Conservation (phyloP, 2,888 invertebrate genomes). For the Volucella zonaria region DNA sequence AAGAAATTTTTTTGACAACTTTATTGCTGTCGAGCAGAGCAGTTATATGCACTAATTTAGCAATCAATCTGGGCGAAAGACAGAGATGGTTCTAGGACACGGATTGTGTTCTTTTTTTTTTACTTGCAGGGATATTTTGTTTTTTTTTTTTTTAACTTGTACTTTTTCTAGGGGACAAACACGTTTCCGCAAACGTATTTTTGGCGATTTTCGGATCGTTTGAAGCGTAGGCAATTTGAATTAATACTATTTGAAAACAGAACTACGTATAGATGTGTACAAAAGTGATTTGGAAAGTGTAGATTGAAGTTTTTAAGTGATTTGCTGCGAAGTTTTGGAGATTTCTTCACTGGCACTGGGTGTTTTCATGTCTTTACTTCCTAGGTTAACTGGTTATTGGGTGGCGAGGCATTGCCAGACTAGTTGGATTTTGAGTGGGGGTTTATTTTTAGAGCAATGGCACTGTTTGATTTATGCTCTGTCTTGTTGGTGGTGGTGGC, state of each 20-base stretch:
- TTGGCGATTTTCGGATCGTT: constrained; percentile 17
- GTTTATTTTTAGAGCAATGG: background rate
- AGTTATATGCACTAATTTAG: constrained; percentile 52
- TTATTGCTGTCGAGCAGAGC: constrained; percentile 47
- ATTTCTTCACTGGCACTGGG: constrained; percentile 54
- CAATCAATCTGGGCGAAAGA: constrained; percentile 38
- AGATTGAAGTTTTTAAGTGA: constrained; percentile 56
- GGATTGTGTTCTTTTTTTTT: constrained; percentile 38
- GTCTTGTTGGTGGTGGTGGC: background rate
- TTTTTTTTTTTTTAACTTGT: constrained; percentile 5
- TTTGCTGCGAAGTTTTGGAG: constrained; percentile 56
- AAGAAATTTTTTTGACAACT: constrained; percentile 53
- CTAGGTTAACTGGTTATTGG: constrained; percentile 45
- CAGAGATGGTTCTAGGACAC: constrained; percentile 32
- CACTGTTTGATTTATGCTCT: background rate
- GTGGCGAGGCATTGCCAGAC: constrained; percentile 44
- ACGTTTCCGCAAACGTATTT: constrained; percentile 67
- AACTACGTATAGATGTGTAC: constrained; percentile 56
- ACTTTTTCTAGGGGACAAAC: constrained; percentile 51
- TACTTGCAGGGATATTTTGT: constrained; percentile 46
- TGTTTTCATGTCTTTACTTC: constrained; percentile 69
- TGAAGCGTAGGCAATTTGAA: constrained; percentile 25
- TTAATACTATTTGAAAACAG: constrained; percentile 48
- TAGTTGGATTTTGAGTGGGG: background rate
- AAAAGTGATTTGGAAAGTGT: constrained; percentile 53